Percentiles rank a stretch among this genome's conserved stretches.
Conservation (phyloP, 2,113 vertebrate genomes). For the Semicossyphus pulcher region DNA sequence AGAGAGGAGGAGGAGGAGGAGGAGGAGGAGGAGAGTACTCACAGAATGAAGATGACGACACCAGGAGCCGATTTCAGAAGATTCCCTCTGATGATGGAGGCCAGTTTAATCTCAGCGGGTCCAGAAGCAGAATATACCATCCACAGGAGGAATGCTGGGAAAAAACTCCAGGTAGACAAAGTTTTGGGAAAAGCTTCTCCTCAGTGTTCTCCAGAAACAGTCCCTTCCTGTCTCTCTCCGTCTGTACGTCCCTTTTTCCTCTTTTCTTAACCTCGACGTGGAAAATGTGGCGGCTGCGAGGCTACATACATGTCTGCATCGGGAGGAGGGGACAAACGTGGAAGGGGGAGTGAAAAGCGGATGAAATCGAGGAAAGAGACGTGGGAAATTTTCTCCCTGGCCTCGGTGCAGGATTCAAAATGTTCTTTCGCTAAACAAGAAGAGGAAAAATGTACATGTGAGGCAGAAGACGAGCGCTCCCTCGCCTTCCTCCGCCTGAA, state of each 20-base stretch:
- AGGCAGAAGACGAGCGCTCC: not conserved
- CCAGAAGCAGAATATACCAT: constrained; percentile 56
- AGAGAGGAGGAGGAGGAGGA: not conserved
- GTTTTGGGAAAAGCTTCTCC: constrained; percentile 41
- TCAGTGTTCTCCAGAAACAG: constrained; percentile 22
- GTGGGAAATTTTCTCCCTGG: not conserved
- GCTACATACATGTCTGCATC: constrained; percentile 5
- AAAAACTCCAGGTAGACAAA: constrained; percentile 22
- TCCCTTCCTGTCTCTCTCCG: not conserved
- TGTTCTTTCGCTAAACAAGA: not conserved
- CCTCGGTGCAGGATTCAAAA: not conserved
- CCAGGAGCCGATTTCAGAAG: constrained; percentile 70
- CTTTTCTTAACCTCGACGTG: constrained; percentile 41
- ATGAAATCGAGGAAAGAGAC: not conserved
- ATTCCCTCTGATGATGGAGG: constrained; percentile 61
- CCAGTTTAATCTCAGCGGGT: constrained; percentile 56
- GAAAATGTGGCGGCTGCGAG: constrained; percentile 12
- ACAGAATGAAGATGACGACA: constrained; percentile 81
- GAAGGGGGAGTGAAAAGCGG: not conserved
- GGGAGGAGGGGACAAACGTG: no score
- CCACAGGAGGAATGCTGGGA: constrained; percentile 40
- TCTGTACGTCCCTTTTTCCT: constrained; percentile 13
- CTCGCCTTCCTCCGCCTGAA: not conserved
- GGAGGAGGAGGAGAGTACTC: constrained; percentile 62
- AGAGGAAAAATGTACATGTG: not conserved